phyloP scores from a whole-genome alignment of 2,888 invertebrate species.

The Ormyrus labotus region DNA sequence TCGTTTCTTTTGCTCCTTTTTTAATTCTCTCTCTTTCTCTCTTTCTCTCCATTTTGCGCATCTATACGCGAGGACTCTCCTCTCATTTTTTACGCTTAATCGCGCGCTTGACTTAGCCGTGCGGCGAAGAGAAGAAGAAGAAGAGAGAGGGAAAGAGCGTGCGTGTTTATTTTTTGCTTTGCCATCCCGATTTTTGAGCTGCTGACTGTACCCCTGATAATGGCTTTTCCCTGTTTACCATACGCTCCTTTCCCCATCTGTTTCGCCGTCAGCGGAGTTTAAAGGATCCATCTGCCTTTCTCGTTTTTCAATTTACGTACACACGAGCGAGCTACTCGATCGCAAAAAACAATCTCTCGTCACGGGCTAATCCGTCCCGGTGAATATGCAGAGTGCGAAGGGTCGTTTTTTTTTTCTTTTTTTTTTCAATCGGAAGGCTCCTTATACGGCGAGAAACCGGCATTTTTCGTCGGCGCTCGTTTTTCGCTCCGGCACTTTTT shows the following conservation, averaged over 20 bases:
- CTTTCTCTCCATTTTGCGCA: neutral
- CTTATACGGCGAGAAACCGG: too few species aligned
- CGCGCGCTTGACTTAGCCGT: neutral
- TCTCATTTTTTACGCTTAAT: constrained; percentile 12
- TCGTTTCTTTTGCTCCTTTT: neutral
- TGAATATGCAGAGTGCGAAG: constrained; percentile 8
- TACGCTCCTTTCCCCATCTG: neutral
- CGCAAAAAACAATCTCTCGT: neutral
- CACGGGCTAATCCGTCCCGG: neutral
- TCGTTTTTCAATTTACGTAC: too few species aligned
- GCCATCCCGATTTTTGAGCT: constrained; percentile 8
- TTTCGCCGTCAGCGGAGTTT: neutral
- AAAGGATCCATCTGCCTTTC: too few species aligned
- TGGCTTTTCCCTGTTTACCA: constrained; percentile 37
- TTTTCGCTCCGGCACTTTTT: too few species aligned
- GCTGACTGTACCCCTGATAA: constrained; percentile 3
- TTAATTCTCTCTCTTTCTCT: neutral
- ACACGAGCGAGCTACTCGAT: too few species aligned
- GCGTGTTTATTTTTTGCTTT: constrained; percentile 14
- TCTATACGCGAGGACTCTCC: neutral
- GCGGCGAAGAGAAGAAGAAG: too few species aligned
- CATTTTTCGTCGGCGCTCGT: too few species aligned
- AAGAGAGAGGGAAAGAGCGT: too few species aligned
- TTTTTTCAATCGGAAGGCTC: too few species aligned
- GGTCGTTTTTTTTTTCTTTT: neutral